Percentiles rank a stretch among this genome's conserved stretches.
Conservation (phyloP, 2,797 vertebrate genomes). For the Sebastes taczanowskii region DNA sequence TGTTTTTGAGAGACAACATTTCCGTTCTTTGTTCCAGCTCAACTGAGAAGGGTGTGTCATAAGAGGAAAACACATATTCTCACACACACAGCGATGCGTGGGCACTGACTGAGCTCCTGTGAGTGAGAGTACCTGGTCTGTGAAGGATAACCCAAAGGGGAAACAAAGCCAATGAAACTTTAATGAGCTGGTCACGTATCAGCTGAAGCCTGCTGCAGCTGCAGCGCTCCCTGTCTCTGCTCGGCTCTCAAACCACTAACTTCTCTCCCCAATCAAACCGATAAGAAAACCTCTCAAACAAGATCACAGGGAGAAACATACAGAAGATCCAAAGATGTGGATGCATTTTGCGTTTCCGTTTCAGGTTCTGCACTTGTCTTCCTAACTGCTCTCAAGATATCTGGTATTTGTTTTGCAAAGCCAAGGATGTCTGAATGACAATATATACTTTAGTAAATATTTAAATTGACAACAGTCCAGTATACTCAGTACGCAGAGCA, state of each 20-base stretch:
- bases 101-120: slow-evolving; percentile 46
- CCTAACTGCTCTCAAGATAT: slow-evolving; percentile 19
- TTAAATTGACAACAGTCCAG: neutral
- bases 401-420: slow-evolving; percentile 19
- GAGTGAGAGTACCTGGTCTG: slow-evolving; percentile 57
- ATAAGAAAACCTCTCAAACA: neutral
- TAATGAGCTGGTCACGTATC: slow-evolving; percentile 80
- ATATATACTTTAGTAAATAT: neutral
- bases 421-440: slow-evolving; percentile 40
- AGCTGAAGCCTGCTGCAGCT: slow-evolving; percentile 58
- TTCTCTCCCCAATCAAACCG: neutral
- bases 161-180: slow-evolving; percentile 85
- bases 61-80: neutral
- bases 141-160: slow-evolving; percentile 77
- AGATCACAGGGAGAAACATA: neutral
- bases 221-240: slow-evolving; percentile 41
- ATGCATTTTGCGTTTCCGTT: slow-evolving; percentile 6
- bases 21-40: slow-evolving; percentile 14
- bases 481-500: neutral
- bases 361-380: slow-evolving; percentile 27
- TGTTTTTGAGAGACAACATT: slow-evolving; percentile 15
- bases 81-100: slow-evolving; percentile 11
- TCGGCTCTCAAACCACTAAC: slow-evolving; percentile 22
- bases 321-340: neutral
- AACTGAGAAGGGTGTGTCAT: slow-evolving; percentile 6